Percentiles rank a stretch among this genome's conserved stretches.
phyloP scores from a whole-genome alignment of 2,113 vertebrate genomes.

The Phrynosoma blainvillii region DNA sequence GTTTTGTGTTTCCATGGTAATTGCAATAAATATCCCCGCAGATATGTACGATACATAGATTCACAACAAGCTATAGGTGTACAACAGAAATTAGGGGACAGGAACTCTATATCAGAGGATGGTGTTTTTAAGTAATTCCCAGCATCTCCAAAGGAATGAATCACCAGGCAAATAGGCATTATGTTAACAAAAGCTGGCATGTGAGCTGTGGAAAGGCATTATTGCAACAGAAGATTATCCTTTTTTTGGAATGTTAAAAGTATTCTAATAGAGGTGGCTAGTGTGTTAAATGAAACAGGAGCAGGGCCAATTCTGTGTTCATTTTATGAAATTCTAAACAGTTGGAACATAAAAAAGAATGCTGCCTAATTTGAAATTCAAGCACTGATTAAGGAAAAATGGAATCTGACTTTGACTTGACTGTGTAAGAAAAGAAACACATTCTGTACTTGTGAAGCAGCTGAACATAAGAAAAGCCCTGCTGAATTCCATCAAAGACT shows the following conservation, averaged over 20 bases:
- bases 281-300: background rate
- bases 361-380: conserved; percentile 4
- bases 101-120: background rate
- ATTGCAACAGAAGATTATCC: background rate
- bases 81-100: background rate
- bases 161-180: background rate
- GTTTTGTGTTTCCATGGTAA: no score
- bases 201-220: no score
- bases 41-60: no score
- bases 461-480: background rate
- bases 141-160: background rate
- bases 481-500: background rate
- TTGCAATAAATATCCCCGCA: no score
- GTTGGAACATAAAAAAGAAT: background rate
- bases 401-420: background rate
- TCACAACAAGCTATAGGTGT: background rate
- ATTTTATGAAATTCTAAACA: background rate
- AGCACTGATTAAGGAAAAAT: background rate
- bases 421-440: background rate
- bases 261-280: background rate
- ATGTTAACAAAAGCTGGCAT: background rate
- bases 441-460: background rate
- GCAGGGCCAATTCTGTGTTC: background rate
- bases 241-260: background rate
- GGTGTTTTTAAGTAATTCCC: background rate